Evolutionary conservation across 2,113 vertebrate genomes (phyloP), one percentile per base, ranked within the genome.

Genomic region (Sitta europaea): DNA sequence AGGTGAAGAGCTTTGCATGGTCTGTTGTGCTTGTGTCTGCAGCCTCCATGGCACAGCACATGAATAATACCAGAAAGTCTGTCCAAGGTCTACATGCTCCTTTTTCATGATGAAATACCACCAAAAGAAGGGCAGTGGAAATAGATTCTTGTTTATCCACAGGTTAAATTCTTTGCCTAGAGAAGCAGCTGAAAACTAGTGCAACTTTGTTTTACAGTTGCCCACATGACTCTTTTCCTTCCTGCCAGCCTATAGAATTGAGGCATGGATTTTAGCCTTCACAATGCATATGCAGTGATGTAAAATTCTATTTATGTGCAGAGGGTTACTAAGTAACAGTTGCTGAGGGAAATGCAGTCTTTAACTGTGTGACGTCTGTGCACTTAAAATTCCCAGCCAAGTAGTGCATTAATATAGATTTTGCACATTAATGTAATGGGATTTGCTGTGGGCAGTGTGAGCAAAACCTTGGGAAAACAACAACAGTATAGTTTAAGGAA

Each of bases 251-350:
- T 79, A 5, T 78, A 47, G 91, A 85, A 81, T 40, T 4, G 10
- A 86, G 62, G 74, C 70, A 73, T 70, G 78, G 38, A 38, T 89
- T 95, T 82, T 53, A 87, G 80, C 66, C 77, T 82, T 86, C 66
- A 5, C 73, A 82, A 91, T 53, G 68, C 71, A 54, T 36, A 63
- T 43, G 53, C 74, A 68, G 73, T 82, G 85, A 95, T 91, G 81
- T 94, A 82, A 94, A 95, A 70, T 70, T 75, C 93, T 96, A 91
- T 94, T 96, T 97, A 76, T 91, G 77, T 72, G 66, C 80, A 58
- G 86, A 65, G 84, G 66, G 94, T 96, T 95, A 97, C 96, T 88
- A 94, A 96, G 96, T 92, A 96, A 96, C 94, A 93, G 93, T 97
- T 95, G 96, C 95, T 95, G 95, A 87, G 93, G 90, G 87, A 92